Percentiles rank a stretch among this genome's conserved stretches.
Conservation (phyloP, 2,888 invertebrate species). For the Diaperis boleti region DNA sequence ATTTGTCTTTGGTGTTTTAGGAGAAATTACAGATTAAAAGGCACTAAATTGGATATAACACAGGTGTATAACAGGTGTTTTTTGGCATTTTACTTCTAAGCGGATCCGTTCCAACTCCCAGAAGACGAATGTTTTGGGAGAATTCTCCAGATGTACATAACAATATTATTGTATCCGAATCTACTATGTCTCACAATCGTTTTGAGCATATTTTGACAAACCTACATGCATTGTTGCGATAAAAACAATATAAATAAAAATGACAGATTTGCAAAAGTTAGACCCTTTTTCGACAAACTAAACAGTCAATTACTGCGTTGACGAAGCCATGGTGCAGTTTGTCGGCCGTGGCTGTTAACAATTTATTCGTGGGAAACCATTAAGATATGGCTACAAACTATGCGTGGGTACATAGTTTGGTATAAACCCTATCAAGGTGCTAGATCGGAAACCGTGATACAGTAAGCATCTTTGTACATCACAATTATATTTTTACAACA, state of each 20-base stretch:
- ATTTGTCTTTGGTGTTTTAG: too few relatives aligned
- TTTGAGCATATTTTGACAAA: background rate
- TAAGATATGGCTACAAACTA: background rate
- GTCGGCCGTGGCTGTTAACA: background rate
- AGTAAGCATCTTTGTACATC: too few relatives aligned
- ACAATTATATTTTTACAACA: too few relatives aligned
- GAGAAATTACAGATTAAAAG: too few relatives aligned
- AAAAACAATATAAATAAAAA: background rate
- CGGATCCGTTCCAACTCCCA: background rate
- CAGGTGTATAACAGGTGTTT: background rate
- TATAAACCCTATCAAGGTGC: background rate
- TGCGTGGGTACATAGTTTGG: background rate
- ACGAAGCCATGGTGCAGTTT: background rate
- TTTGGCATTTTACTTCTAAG: background rate
- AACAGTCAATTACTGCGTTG: background rate
- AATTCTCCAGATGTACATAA: too few relatives aligned
- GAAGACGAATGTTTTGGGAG: background rate
- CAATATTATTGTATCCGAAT: background rate
- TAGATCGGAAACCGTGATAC: background rate
- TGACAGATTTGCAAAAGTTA: background rate
- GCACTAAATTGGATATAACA: too few relatives aligned
- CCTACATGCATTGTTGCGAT: background rate
- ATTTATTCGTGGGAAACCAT: background rate
- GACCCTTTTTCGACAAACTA: background rate
- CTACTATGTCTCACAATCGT: background rate